These are phyloP conservation scores for Onychomys torridus DNA, from an alignment of 2,797 vertebrate species.

Conservation along the genomic window DNA sequence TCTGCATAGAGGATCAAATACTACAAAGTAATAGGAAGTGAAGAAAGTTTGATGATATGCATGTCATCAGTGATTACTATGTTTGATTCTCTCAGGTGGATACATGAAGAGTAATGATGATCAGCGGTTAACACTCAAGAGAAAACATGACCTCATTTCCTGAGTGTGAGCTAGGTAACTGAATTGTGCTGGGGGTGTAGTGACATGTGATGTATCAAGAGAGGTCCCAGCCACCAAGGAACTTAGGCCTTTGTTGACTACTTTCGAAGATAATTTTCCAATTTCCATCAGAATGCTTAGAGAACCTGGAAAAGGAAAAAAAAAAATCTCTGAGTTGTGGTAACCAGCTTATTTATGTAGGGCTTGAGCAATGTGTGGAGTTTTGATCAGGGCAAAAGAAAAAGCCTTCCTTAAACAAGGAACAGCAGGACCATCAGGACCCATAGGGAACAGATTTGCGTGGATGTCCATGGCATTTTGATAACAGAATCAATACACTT, in stretches of 20 bases:
- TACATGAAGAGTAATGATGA: background rate
- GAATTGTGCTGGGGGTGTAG: background rate
- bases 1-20: background rate
- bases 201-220: background rate
- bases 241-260: background rate
- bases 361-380: background rate
- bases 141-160: background rate
- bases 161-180: background rate
- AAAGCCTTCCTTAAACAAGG: background rate
- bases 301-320: background rate
- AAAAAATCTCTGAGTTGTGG: background rate
- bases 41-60: background rate
- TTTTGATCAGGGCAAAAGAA: slow-evolving; percentile 4
- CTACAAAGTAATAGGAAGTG: background rate
- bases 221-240: background rate
- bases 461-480: background rate
- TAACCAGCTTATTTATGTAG: background rate
- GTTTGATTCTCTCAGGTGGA: background rate
- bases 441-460: background rate
- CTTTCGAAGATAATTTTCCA: background rate
- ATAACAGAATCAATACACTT: background rate
- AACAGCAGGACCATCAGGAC: background rate
- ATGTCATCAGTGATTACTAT: background rate
- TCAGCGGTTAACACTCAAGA: background rate
- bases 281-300: background rate